Evolutionary conservation across 2,797 vertebrate genomes (phyloP).

Genomic region (Acrossocheilus fasciatus): DNA sequence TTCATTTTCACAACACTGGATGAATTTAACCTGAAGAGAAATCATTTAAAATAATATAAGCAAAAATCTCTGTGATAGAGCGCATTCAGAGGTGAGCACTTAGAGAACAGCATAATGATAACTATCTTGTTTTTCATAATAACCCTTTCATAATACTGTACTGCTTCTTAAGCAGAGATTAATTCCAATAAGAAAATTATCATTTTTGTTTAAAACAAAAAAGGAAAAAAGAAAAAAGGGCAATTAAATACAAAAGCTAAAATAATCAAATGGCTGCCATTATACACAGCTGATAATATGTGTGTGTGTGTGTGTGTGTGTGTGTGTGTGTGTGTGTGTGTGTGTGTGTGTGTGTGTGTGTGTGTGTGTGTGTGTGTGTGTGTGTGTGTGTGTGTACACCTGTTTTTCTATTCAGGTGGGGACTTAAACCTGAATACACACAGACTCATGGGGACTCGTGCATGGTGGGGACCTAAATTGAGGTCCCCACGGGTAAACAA

Average conservation of each 20-base stretch:
- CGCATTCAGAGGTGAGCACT: conserved; percentile 15
- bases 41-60: not conserved
- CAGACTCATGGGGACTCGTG: too few relatives aligned
- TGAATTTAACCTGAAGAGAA: not conserved
- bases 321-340: too few relatives aligned
- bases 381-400: too few relatives aligned
- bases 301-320: too few relatives aligned
- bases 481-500: too few relatives aligned
- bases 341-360: too few relatives aligned
- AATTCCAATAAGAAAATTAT: not conserved
- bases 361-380: too few relatives aligned
- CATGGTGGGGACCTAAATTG: too few relatives aligned
- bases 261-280: not conserved
- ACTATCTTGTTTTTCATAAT: conserved; percentile 1
- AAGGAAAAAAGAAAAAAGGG: not conserved
- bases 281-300: not conserved
- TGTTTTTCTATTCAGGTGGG: too few relatives aligned
- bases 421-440: too few relatives aligned
- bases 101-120: not conserved
- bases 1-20: not conserved
- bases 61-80: not conserved
- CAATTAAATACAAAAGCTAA: not conserved
- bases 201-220: not conserved
- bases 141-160: not conserved
- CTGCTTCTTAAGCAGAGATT: not conserved